Evolutionary conservation across 1,140 invertebrate genomes (phyloP), one percentile per base, ranked within the genome.

Genomic region (Saxidomus purpurata): DNA sequence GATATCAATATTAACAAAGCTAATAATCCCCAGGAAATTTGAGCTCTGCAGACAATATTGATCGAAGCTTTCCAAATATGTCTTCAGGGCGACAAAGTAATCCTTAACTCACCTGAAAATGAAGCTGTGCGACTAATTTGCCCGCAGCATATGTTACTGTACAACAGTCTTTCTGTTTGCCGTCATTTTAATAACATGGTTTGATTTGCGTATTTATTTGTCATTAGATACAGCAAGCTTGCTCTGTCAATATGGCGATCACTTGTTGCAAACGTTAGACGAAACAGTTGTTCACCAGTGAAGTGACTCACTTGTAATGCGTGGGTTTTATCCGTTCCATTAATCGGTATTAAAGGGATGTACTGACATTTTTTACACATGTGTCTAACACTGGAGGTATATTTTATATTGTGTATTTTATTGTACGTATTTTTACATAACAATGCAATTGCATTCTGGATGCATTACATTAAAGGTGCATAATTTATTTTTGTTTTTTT

Each of bases 81-180:
- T 38, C 67, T 71, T 71, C 17, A 36, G 67, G 63, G 67, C 11
- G 17, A 71, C 34, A 38, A 71, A 71, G 15, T 19, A 71, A 71
- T 71, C 67, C 28, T 31, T 40, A n/a, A 9, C 67, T 71, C 34
- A 71, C 67, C 67, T 71, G 67, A 71, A 71, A 71, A 36, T 38
- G 34, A 71, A 9, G 67, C 67, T 38, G 67, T 15, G 15, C 4
- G 34, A 4, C 11, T 4, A 71, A 71, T 38, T 36, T 71, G 67
- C 67, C 22, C 9, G 36, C 67, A 38, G 36, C 67, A 71, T 71
- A 71, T 71, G 67, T 71, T 71, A 40, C 67, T 63, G 22, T 63
- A n/a, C 59, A 28, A 63, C 25, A 28, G 59, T 28, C n/a, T n/a
- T 28, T 28, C n/a, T 63, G 28, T 63, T n/a, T 63, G 6, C 22